Evolutionary conservation across 2,797 vertebrate genomes (phyloP).

Genomic region (Semaprochilodus insignis): DNA sequence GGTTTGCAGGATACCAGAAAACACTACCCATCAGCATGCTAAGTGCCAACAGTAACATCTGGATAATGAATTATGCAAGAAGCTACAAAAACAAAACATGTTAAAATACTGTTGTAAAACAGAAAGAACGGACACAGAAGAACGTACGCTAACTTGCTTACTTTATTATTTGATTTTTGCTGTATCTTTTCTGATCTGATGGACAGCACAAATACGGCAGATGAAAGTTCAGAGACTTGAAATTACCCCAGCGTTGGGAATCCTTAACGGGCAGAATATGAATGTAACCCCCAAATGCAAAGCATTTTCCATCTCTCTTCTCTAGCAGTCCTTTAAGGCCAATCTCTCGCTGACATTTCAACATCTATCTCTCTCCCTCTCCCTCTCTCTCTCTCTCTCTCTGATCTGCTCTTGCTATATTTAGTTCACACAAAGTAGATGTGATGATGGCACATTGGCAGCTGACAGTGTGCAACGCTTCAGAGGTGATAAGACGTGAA

Average conservation of each 20-base stretch:
- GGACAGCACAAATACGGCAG: not conserved
- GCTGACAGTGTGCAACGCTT: conserved; percentile 30
- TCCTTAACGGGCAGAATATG: not conserved
- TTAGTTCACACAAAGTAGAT: conserved; percentile 43
- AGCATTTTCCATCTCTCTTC: not conserved
- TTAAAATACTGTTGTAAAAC: too few relatives aligned
- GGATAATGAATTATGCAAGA: too few relatives aligned
- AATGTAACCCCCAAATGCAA: not conserved
- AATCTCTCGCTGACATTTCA: conserved; percentile 4
- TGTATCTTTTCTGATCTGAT: too few relatives aligned
- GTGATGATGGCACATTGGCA: conserved; percentile 26
- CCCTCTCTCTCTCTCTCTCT: not conserved
- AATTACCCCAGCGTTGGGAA: not conserved
- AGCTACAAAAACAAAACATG: too few relatives aligned
- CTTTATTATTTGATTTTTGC: too few relatives aligned
- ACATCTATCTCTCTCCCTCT: not conserved
- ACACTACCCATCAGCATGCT: too few relatives aligned
- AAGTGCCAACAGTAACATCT: too few relatives aligned
- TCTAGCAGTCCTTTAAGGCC: not conserved
- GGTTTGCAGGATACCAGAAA: too few relatives aligned
- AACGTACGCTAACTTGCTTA: too few relatives aligned
- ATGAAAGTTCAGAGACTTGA: not conserved
- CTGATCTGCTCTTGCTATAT: conserved; percentile 37
- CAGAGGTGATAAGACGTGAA: conserved; percentile 12
- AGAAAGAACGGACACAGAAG: too few relatives aligned